Base-by-base conservation (phyloP, 2,797 vertebrate species). In the Helicolenus hilgendorfi region DNA sequence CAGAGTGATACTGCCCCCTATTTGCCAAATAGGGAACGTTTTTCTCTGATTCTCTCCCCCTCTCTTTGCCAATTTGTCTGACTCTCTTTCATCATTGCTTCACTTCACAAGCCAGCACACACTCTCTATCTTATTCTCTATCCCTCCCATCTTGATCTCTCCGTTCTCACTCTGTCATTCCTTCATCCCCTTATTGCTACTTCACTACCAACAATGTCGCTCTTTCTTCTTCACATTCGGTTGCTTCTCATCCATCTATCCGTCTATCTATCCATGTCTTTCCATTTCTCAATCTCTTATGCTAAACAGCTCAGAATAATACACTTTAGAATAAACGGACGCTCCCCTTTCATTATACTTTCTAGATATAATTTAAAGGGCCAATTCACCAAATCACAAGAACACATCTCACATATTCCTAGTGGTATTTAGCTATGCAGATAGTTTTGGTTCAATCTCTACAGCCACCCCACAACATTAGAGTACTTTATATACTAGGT, bases 1-100 rank as follows among this genome's bases (percentile, higher is more conserved):
- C 81, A 94, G 93, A 87, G 85, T 92, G 91, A 93, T 63, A 86
- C 92, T 96, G 95, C 95, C 95, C 89, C 86, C 95, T 96, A 69
- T 95, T 74, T 81, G 72, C 74, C 14, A 64, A 31, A 75, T 1
- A 11, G n/a, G 31, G 73, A 77, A 86, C 1, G 0, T 7, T 60
- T 35, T 13, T 13, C 22, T 60, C 7, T 4, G 27, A 53, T 26
- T 59, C 15, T 11, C 72, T 20, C 26, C 10, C n/a, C 67, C 15
- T n/a, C 29, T 71, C 65, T 68, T 11, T 59, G 49, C 18, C 85
- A 84, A 81, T 91, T 86, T 92, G 63, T 89, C 86, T 89, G 77
- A 79, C 84, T 84, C 69, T 38, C 72, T 91, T 92, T 91, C 69
- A 82, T 86, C 58, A 84, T 74, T 1, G 15, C 70, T 84, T 79